A percentile compares a stretch with the other conserved stretches of the same genome.
Conservation (phyloP, 2,797 vertebrate genomes). For the Buphagus erythrorhynchus region DNA sequence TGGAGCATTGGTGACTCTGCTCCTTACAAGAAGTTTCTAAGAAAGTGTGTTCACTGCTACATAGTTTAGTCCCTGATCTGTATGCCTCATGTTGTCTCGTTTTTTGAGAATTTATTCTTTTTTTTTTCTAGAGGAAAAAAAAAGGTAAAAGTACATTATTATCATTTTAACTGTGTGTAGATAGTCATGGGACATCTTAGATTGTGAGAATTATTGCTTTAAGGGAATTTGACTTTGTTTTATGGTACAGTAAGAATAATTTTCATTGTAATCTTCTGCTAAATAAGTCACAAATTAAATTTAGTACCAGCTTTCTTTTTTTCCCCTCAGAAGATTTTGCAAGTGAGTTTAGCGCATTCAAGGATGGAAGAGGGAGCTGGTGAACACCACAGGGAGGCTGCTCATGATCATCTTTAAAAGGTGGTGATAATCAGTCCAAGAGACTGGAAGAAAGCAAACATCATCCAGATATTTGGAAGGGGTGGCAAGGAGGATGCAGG, state of each 20-base stretch:
- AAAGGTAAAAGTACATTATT: not conserved
- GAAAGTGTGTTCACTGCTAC: not conserved
- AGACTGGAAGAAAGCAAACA: not conserved
- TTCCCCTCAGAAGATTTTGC: not conserved
- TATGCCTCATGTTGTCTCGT: not conserved
- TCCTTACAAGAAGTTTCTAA: not conserved
- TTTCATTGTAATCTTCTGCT: not conserved
- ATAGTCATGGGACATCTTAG: not conserved
- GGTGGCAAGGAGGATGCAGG: not conserved
- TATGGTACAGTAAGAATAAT: not conserved
- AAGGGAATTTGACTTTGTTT: not conserved
- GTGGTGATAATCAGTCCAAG: not conserved
- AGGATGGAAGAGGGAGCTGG: not conserved
- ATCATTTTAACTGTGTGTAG: accelerated
- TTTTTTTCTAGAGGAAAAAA: not conserved
- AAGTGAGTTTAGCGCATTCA: not conserved
- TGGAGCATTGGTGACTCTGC: not conserved
- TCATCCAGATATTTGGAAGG: not conserved
- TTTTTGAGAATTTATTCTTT: not conserved
- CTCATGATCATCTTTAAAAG: not conserved
- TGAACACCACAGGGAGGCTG: not conserved
- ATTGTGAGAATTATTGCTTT: not conserved
- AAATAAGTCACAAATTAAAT: conserved; percentile 27
- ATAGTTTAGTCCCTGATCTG: not conserved
- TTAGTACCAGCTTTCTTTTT: not conserved